Evolutionary conservation across 2,113 vertebrate species (phyloP).

Genomic region (Balaeniceps rex): DNA sequence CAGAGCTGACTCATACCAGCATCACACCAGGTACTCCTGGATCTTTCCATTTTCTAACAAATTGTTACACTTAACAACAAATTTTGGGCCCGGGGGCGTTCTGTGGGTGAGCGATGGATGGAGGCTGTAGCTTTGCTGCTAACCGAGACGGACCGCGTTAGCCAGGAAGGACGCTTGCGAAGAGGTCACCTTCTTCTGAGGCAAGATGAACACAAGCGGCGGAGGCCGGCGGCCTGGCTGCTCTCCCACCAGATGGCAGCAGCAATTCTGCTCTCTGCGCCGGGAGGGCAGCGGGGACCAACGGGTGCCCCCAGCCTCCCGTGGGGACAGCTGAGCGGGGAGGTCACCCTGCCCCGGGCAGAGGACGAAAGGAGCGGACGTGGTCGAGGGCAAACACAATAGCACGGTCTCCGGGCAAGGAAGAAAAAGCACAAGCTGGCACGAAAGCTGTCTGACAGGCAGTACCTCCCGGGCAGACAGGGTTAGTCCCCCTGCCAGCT

Average conservation of each 20-base stretch:
- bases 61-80: background rate
- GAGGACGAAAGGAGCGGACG: rapidly evolving
- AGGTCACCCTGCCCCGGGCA: background rate
- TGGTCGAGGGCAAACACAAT: background rate
- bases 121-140: background rate
- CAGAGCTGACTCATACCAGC: background rate
- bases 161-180: background rate
- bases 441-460: background rate
- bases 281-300: background rate
- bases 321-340: background rate
- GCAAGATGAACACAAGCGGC: rapidly evolving
- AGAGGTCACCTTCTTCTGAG: background rate
- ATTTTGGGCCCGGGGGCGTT: background rate
- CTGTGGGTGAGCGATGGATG: background rate
- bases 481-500: background rate
- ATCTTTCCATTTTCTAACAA: background rate
- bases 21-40: background rate
- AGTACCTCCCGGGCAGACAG: background rate
- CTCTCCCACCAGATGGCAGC: conserved; percentile 66
- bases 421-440: background rate
- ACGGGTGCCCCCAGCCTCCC: background rate
- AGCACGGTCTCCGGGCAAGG: background rate
- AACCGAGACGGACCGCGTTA: rapidly evolving
- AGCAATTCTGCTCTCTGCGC: background rate
- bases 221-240: background rate